Percentiles rank a stretch among this genome's conserved stretches.
Conservation (phyloP, 2,113 vertebrate species). For the Chionomys nivalis region DNA sequence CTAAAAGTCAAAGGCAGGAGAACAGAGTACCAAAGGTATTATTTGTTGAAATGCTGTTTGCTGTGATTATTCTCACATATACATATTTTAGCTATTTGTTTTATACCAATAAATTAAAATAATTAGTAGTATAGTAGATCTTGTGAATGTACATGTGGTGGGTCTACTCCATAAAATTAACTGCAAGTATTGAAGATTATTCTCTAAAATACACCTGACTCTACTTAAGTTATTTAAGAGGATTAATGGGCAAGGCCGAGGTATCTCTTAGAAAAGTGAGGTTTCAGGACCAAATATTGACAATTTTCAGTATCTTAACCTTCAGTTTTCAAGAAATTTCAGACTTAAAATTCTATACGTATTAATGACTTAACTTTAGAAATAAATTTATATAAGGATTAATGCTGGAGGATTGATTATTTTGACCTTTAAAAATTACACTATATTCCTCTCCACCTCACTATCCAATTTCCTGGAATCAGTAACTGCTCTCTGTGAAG, state of each 20-base stretch:
- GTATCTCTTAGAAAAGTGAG: neutral
- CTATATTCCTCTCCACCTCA: neutral
- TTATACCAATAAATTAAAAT: neutral
- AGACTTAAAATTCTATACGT: too few relatives aligned
- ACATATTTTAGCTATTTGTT: neutral
- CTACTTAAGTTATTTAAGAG: neutral
- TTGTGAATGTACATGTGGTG: neutral
- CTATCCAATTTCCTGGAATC: neutral
- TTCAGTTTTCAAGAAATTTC: neutral
- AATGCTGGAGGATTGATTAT: neutral
- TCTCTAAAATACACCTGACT: neutral
- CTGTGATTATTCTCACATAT: neutral
- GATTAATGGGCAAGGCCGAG: neutral
- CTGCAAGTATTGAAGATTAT: neutral
- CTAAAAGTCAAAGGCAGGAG: neutral
- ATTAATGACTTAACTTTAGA: neutral
- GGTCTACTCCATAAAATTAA: neutral
- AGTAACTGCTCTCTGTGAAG: neutral
- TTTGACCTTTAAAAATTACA: neutral
- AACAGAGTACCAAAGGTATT: neutral
- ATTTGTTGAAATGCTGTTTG: neutral
- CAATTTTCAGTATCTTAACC: neutral
- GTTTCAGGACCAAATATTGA: neutral
- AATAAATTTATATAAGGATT: neutral
- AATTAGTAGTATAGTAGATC: neutral